Base-by-base conservation (phyloP, 2,888 invertebrate genomes). In the Alloscopus bannaensis region DNA sequence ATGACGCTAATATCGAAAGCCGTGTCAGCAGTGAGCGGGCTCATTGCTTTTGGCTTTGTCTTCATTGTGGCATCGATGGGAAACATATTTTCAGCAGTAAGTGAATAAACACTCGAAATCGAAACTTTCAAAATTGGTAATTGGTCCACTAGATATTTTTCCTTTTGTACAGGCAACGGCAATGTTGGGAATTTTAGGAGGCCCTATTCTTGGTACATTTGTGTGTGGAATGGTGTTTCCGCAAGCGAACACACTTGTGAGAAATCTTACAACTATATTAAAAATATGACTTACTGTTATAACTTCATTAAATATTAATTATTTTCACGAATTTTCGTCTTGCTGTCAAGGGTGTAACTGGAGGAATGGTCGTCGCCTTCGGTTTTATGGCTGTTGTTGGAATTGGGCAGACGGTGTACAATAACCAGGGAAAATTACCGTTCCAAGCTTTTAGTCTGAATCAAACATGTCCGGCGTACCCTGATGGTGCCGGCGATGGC, bases 141-240 rank as follows among this genome's bases (percentile, higher is more conserved):
- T 6, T 29, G 65, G 45, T 65, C 66, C 65, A 66, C 50, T 55
- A 47, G 29, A 40, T 50, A 2, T 26, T 68, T 73, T 60, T 71
- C 36, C 2, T 70, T 76, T 45, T n/a, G n/a, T n/a, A n/a, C 86
- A 91, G 90, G 93, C 95, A 0, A 89, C 96, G 0, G 95, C 95
- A 62, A 93, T 96, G 86, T 95, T 96, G 87, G 96, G 96, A 0
- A 94, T 97, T 91, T 93, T 95, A 22, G 96, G 96, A 2, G 97
- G 97, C 1, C 93, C 97, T 0, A 93, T 95, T 0, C 89, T 97
- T 36, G 97, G 96, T 0, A 90, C 96, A 2, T 97, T 97, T 88
- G 92, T 94, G 0, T 83, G 81, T 26, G 96, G 97, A 71, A 95
- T 97, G 92, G 93, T 94, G 84, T 93, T 96, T 85, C 96, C 96